A percentile compares a stretch with the other conserved stretches of the same genome.
phyloP scores from a whole-genome alignment of 2,888 invertebrate species.

The Conchocele bisecta region DNA sequence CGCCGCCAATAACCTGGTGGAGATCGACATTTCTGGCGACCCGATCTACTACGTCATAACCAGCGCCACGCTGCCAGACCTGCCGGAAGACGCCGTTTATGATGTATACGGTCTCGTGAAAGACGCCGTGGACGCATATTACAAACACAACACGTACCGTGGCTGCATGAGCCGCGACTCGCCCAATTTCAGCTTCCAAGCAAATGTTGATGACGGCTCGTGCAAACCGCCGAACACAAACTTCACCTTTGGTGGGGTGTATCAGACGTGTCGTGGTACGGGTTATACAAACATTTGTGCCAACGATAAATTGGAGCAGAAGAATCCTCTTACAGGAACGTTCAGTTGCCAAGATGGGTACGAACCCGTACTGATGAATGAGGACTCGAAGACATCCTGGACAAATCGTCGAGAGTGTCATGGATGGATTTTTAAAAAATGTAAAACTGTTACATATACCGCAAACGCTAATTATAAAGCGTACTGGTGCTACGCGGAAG shows the following conservation, averaged over 20 bases:
- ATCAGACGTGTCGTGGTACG: constrained; percentile 61
- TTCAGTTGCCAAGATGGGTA: constrained; percentile 67
- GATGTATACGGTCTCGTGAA: constrained; percentile 59
- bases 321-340: constrained; percentile 71
- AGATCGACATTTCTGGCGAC: constrained; percentile 73
- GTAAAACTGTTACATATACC: constrained; percentile 44
- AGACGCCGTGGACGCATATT: constrained; percentile 69
- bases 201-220: constrained; percentile 74
- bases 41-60: constrained; percentile 72
- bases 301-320: constrained; percentile 39
- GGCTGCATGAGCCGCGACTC: constrained; percentile 72
- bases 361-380: constrained; percentile 59
- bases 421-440: constrained; percentile 50
- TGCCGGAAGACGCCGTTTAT: constrained; percentile 62
- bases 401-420: constrained; percentile 49
- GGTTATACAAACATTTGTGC: constrained; percentile 39
- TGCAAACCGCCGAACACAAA: constrained; percentile 67
- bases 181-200: constrained; percentile 71
- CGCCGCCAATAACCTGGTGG: constrained; percentile 68
- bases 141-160: constrained; percentile 69
- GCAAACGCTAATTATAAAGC: constrained; percentile 60
- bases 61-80: constrained; percentile 63
- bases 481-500: constrained; percentile 74
- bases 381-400: constrained; percentile 42
- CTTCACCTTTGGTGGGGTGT: constrained; percentile 75